Evolutionary conservation across 2,888 invertebrate species (phyloP), one percentile per base, ranked within the genome.

Genomic region (Empis stercorea): DNA sequence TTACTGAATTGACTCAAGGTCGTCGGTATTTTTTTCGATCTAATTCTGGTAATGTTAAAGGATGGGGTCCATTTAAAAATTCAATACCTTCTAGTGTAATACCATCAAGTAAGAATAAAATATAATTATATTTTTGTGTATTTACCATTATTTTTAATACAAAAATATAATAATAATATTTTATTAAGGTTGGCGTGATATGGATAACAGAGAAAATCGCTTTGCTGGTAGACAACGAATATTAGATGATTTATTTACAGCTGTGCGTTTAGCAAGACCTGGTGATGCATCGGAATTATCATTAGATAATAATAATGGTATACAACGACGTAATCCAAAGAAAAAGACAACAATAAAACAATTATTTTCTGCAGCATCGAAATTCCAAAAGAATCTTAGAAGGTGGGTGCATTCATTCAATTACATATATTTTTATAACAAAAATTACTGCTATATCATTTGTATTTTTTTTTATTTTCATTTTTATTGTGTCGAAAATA

Each of bases 281-380:
- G 70, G 74, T 23, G 72, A 79, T 61, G 79, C 81, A 41, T 76
- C 82, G 1, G 79, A 81, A 55, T 76, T 79, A 45, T 75, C 75
- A 3, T 73, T 82, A n/a, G 82, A 82, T 55, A 73, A 75, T 1
- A 75, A 78, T 0, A 73, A 77, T 11, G 73, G 75, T 14, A 71
- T 77, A 40, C 80, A 80, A 55, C 73, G 87, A 23, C 76, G 84
- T 50, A 80, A 84, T 59, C 79, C 84, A 56, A 87, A 88, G 71
- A 88, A 87, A 68, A 87, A 87, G 55, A 86, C 87, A 34, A 86
- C 87, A 47, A 89, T 97, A 51, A 85, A 94, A 54, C 93, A 95
- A 61, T 75, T 97, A 36, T 97, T 97, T 71, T 88, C 93, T 0
- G 91, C 93, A 10, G 88, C 94, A 45, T 91, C 93, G 62, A 97